Conservation (phyloP, 2,113 vertebrate genomes). For the Neofelis nebulosa region DNA sequence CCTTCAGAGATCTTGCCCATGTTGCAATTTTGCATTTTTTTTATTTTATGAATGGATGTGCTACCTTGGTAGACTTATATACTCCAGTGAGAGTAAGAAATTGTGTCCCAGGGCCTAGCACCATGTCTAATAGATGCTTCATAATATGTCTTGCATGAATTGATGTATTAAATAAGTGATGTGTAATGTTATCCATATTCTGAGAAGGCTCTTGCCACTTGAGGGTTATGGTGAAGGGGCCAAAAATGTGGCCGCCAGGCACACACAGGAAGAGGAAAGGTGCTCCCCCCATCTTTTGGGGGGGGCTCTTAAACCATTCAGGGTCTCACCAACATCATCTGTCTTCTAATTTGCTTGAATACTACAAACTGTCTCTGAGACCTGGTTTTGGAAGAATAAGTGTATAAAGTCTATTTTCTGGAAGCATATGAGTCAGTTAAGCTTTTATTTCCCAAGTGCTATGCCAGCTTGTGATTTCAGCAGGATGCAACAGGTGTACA, state of each 20-base stretch:
- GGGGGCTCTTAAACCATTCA: not conserved
- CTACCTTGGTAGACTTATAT: not conserved
- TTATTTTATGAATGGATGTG: conserved; percentile 16
- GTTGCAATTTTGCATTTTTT: not conserved
- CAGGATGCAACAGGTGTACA: conserved; percentile 74
- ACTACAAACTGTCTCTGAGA: conserved; percentile 35
- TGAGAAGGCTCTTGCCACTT: not conserved
- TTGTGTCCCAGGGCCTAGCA: not conserved
- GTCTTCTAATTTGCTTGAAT: conserved; percentile 60
- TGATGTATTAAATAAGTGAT: not conserved
- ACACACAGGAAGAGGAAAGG: not conserved
- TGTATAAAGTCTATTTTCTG: conserved; percentile 64
- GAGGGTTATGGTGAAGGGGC: not conserved
- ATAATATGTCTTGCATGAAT: not conserved
- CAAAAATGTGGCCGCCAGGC: not conserved
- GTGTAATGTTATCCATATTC: not conserved
- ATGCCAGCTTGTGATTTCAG: conserved; percentile 72
- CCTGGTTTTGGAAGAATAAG: conserved; percentile 48
- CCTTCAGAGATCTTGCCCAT: not conserved
- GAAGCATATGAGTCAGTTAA: conserved; percentile 64
- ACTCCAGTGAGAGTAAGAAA: not conserved
- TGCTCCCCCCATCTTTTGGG: not conserved
- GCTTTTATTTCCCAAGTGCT: conserved; percentile 71
- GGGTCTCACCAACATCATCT: conserved; percentile 22
- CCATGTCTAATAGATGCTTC: not conserved